Base-by-base conservation (phyloP, 2,113 vertebrate genomes). In the Mormyrus iriodes region DNA sequence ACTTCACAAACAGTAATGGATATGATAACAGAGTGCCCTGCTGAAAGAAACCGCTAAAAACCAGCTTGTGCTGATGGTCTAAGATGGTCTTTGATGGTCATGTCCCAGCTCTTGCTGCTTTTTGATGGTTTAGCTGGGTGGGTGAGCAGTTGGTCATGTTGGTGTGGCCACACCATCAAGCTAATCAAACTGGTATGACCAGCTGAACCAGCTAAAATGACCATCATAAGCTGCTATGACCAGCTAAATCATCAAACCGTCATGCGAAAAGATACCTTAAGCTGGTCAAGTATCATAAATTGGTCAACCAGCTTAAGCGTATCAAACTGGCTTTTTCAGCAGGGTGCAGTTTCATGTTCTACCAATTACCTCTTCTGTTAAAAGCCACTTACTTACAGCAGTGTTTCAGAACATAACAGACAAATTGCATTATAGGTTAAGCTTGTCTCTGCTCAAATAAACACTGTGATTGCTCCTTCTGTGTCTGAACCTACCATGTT, bases 401-500 rank as follows among this genome's bases (percentile, higher is more conserved):
- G 19, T 44, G 51, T 87, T 24, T 87, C 42, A 44, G 31, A 65
- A n/a, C 12, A 65, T 39, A 9, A 87, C 35, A 58, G 27, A 53
- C 51, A 52, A 10, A 35, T 3, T 35, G 48, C 51, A 24, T 52
- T 55, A 31, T 52, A 86, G 15, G 6, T 27, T 35, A 61, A 61
- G n/a, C n/a, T 17, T 87, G 27, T 55, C 24, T 35, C 52, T 19
- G 52, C 15, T 39, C 61, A 65, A 52, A 39, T 87, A 19, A 53
- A 91, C 92, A 91, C 90, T 91, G 90, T 91, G 93, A 92, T 90
- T 92, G 93, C 94, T 94, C 93, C 93, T 94, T 92, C 92, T 92
- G 91, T 94, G 93, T 93, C 94, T 94, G 91, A 95, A 91, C 17
- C 24, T 27, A 91, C 93, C 92, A 93, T 93, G 94, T 94, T 95